Evolutionary conservation across 2,888 invertebrate genomes (phyloP).

Genomic region (Calliopum simillimum): DNA sequence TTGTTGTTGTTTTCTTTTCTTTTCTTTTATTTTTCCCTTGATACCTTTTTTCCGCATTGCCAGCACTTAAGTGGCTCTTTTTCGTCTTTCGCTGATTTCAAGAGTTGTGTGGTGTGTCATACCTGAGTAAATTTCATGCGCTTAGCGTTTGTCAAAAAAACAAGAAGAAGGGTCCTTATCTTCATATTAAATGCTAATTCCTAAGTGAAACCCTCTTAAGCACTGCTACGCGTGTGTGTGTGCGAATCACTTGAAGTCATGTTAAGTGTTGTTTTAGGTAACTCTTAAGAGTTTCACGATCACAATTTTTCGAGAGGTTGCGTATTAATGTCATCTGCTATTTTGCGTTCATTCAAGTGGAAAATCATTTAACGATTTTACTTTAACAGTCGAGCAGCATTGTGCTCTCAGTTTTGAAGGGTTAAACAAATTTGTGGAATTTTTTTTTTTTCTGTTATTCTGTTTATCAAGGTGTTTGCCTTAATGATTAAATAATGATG

Average conservation of each 20-base stretch:
- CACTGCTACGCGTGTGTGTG: not conserved
- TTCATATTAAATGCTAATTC: constrained; percentile 13
- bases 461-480: too few relatives aligned
- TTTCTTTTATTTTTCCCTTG: not conserved
- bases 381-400: not conserved
- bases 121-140: not conserved
- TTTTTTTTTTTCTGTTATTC: too few relatives aligned
- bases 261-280: constrained; percentile 19
- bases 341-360: constrained; percentile 13
- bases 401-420: not conserved
- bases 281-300: constrained; percentile 9
- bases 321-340: constrained; percentile 21
- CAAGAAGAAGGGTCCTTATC: not conserved
- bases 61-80: constrained; percentile 19
- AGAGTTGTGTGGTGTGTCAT: not conserved
- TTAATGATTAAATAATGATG: too few relatives aligned
- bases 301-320: not conserved
- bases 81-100: not conserved
- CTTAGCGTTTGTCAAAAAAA: not conserved
- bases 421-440: not conserved
- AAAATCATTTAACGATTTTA: constrained; percentile 22
- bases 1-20: not conserved
- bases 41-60: not conserved
- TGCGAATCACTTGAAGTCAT: constrained; percentile 16
- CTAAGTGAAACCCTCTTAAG: constrained; percentile 9